Evolutionary conservation across 2,888 invertebrate genomes (phyloP), one percentile per base, ranked within the genome.

Genomic region (Physocephala rufipes): DNA sequence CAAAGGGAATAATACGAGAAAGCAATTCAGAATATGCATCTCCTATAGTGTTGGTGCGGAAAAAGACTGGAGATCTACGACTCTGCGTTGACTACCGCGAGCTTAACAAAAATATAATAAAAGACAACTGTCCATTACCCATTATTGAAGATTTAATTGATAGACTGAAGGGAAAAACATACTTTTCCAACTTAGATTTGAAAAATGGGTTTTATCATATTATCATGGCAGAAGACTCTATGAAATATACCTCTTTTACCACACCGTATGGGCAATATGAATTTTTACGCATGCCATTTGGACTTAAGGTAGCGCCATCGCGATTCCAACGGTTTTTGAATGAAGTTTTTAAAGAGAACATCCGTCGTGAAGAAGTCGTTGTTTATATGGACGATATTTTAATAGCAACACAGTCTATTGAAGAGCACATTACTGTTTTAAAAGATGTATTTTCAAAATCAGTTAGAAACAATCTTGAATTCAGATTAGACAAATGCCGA

Each of bases 101-200:
- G 5, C 16, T 49, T 13, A n/a, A n/a, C 49, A 49, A 19, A 49
- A 49, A 13, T 7, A 49, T n/a, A 7, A 13, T 30, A 15, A 70
- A 53, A 43, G 49, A 73, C 24, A 71, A 58, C 58, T 71, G 71
- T 19, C 74, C 70, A 4, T 67, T 74, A 13, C 66, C 73, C 0
- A 30, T 73, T 4, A 73, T 73, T 5, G 69, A 73, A 24, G 73
- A 73, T 19, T 36, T 73, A 9, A 36, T 73, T 49, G 71, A 73
- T 9, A 59, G 51, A 1, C 51, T 49, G 49, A n/a, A 7, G 16
- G 16, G 16, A 12, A 49, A 73, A 4, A 62, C 16, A 19, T 36
- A 49, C 2, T 71, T 73, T 59, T 67, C 73, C 21, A 73, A 71
- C 5, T n/a, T 49, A 13, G 49, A 49, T 12, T 49, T 49, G 16